Evolutionary conservation across 2,888 invertebrate species (phyloP).

Genomic region (Tanytarsus gracilentus): DNA sequence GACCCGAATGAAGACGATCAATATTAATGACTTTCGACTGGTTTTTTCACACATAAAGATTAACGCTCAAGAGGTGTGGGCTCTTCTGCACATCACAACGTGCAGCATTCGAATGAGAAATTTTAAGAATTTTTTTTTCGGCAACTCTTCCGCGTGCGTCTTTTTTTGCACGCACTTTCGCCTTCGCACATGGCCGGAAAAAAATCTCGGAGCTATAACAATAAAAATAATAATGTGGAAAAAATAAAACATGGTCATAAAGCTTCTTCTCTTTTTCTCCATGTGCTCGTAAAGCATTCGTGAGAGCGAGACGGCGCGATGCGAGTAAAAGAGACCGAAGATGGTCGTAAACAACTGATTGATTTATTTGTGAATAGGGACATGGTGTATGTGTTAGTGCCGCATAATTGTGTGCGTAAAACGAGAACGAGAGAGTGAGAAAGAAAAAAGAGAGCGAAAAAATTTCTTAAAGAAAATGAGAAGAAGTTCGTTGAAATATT

Average conservation of each 20-base stretch:
- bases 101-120: neutral
- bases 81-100: neutral
- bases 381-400: neutral
- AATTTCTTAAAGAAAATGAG: neutral
- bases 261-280: slow-evolving; percentile 38
- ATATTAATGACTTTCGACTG: slow-evolving; percentile 13
- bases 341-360: slow-evolving; percentile 27
- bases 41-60: neutral
- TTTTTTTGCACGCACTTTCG: neutral
- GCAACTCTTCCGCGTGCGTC: too few species aligned
- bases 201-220: slow-evolving; percentile 14
- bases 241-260: slow-evolving; percentile 36
- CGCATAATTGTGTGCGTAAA: neutral
- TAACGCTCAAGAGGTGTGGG: neutral
- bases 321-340: slow-evolving; percentile 12
- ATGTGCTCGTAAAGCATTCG: slow-evolving; percentile 43
- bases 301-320: neutral
- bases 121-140: too few species aligned
- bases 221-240: slow-evolving; percentile 21
- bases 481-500: slow-evolving; percentile 16
- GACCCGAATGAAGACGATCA: neutral
- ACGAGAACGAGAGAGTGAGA: neutral
- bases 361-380: slow-evolving; percentile 17
- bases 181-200: slow-evolving; percentile 3
- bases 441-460: slow-evolving; percentile 2